A percentile compares a stretch with the other conserved stretches of the same genome.
Conservation (phyloP, 2,797 vertebrate species). For the Pogoniulus pusillus region DNA sequence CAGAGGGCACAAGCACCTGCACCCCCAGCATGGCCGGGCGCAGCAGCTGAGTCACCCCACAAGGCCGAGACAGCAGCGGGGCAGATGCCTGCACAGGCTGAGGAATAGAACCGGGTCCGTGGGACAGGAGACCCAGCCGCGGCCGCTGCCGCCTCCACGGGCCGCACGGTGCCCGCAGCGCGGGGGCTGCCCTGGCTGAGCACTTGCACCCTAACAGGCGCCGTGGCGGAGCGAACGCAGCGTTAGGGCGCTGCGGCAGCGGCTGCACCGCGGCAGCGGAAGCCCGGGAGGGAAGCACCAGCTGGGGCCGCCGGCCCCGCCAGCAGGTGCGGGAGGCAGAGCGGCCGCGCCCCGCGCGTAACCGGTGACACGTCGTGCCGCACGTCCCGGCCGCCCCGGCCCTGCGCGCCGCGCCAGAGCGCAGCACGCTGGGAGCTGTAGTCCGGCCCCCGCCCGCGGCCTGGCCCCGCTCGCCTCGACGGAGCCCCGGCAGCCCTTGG, state of each 20-base stretch:
- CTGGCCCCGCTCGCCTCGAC: background rate
- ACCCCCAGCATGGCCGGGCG: background rate
- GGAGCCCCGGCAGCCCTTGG: background rate
- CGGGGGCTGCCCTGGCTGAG: background rate
- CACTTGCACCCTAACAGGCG: background rate
- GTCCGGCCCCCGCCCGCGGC: background rate
- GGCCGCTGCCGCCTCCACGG: background rate
- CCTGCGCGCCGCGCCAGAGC: background rate
- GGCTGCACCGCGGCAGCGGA: fast-evolving
- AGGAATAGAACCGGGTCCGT: background rate
- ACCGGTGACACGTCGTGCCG: no score
- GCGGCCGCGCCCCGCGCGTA: fast-evolving
- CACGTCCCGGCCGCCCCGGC: background rate
- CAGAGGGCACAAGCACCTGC: background rate
- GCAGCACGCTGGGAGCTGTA: conserved; percentile 53
- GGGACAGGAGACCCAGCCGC: background rate
- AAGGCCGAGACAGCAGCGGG: background rate
- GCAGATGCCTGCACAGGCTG: background rate
- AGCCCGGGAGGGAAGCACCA: fast-evolving
- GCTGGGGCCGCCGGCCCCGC: fast-evolving
- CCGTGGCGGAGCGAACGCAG: background rate
- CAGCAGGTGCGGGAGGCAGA: fast-evolving
- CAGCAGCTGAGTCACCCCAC: background rate
- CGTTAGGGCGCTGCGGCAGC: fast-evolving
- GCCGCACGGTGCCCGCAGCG: background rate